These are phyloP conservation scores for Paracanthobrama guichenoti DNA, from an alignment of 2,113 vertebrate genomes.

Conservation along the genomic window DNA sequence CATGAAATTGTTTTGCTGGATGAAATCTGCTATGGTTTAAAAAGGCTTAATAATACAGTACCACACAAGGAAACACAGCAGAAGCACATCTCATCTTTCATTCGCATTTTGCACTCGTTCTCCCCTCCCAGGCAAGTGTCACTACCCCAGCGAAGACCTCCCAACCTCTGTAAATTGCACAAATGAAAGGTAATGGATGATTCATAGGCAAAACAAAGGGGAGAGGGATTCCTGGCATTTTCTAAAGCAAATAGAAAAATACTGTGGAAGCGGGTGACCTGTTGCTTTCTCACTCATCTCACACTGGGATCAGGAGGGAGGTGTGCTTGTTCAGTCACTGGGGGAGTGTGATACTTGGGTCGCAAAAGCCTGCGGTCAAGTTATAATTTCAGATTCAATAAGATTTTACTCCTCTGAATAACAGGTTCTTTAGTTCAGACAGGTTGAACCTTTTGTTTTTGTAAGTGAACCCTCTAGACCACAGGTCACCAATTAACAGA, in stretches of 20 bases:
- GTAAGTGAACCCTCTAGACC: not conserved
- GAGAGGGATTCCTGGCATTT: constrained; percentile 61
- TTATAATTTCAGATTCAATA: constrained; percentile 35
- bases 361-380: constrained; percentile 3
- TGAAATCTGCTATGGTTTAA: constrained; percentile 36
- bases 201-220: constrained; percentile 54
- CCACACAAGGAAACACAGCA: constrained; percentile 26
- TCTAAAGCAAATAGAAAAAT: constrained; percentile 48
- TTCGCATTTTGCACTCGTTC: not conserved
- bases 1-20: constrained; percentile 26
- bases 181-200: constrained; percentile 62
- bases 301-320: constrained; percentile 6
- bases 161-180: constrained; percentile 46
- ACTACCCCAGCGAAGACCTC: constrained; percentile 34
- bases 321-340: constrained; percentile 28
- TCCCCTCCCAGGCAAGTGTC: constrained; percentile 20
- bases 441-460: not conserved
- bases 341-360: constrained; percentile 20
- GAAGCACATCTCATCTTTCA: constrained; percentile 36
- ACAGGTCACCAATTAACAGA: not conserved
- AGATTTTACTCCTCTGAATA: not conserved
- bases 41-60: constrained; percentile 20
- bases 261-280: constrained; percentile 31
- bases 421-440: constrained; percentile 16
- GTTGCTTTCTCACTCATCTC: constrained; percentile 23